phyloP scores from a whole-genome alignment of 2,797 vertebrate genomes.

The Lophius americanus region DNA sequence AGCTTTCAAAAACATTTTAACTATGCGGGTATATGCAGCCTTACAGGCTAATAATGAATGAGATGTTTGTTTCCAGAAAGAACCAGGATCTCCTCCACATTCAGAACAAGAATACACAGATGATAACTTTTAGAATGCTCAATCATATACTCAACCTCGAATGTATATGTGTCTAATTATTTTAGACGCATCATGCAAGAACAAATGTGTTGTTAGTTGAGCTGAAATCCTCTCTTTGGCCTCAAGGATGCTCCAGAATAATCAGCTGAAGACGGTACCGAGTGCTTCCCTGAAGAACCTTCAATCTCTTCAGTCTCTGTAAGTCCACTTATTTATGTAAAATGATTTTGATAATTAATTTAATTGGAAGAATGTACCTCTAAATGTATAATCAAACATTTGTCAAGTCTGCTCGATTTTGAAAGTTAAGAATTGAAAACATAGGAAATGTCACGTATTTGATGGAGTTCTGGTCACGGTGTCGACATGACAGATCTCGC shows the following conservation, averaged over 20 bases:
- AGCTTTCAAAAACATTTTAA: too few relatives aligned
- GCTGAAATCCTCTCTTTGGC: conserved; percentile 26
- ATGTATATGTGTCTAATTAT: neutral
- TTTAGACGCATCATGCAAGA: neutral
- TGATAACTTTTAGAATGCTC: neutral
- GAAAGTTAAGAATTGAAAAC: too few relatives aligned
- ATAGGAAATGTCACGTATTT: too few relatives aligned
- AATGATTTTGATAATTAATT: too few relatives aligned
- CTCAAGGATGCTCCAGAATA: conserved; percentile 95
- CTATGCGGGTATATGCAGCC: neutral
- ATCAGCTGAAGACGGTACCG: conserved; percentile 95
- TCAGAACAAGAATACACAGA: conserved; percentile 1
- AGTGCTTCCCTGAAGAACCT: conserved; percentile 91
- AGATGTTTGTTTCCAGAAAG: conserved; percentile 1
- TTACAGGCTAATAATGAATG: neutral
- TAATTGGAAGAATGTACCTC: too few relatives aligned
- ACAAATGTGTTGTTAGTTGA: conserved; percentile 9
- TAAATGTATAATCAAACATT: too few relatives aligned
- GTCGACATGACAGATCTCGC: too few relatives aligned
- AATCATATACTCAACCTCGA: neutral
- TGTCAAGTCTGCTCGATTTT: too few relatives aligned
- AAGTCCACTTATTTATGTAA: conserved; percentile 70
- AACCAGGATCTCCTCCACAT: neutral
- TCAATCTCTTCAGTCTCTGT: conserved; percentile 93
- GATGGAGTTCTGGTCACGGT: too few relatives aligned